phyloP scores from a whole-genome alignment of 2,888 invertebrate genomes.

The Nasonovia ribisnigri region DNA sequence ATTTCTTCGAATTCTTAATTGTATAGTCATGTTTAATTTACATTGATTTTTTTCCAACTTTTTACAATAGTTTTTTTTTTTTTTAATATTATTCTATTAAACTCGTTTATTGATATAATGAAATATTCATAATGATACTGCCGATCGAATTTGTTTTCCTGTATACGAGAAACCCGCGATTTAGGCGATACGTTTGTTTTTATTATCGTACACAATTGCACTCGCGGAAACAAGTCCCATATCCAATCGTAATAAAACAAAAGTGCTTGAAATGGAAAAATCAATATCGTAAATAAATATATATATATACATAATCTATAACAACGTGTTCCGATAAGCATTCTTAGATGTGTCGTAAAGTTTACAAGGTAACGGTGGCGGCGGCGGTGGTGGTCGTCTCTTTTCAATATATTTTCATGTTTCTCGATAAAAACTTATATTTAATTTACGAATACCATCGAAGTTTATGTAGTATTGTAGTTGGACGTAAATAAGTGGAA shows the following conservation, averaged over 20 bases:
- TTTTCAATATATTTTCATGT: constrained; percentile 30
- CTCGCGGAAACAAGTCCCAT: background rate
- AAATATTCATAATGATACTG: constrained; percentile 19
- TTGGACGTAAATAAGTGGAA: background rate
- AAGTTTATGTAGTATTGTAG: background rate
- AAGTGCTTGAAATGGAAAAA: constrained; percentile 31
- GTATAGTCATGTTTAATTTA: constrained; percentile 8
- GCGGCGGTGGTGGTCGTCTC: background rate
- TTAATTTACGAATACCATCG: constrained; percentile 35
- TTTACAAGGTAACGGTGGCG: constrained; percentile 4
- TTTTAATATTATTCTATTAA: background rate
- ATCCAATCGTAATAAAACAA: constrained; percentile 31
- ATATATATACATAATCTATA: background rate
- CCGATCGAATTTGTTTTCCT: background rate
- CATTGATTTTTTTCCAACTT: background rate
- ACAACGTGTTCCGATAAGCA: background rate
- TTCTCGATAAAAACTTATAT: constrained; percentile 31
- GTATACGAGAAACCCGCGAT: background rate
- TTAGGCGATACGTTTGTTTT: constrained; percentile 4
- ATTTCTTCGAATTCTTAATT: background rate
- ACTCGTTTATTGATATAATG: background rate
- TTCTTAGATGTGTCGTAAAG: background rate
- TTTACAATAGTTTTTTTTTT: background rate
- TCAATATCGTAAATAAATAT: constrained; percentile 16
- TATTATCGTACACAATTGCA: constrained; percentile 8